A percentile compares a stretch with the other conserved stretches of the same genome.
Evolutionary conservation across 1,140 invertebrate genomes (phyloP).

Genomic region (Acromyrmex heyeri): DNA sequence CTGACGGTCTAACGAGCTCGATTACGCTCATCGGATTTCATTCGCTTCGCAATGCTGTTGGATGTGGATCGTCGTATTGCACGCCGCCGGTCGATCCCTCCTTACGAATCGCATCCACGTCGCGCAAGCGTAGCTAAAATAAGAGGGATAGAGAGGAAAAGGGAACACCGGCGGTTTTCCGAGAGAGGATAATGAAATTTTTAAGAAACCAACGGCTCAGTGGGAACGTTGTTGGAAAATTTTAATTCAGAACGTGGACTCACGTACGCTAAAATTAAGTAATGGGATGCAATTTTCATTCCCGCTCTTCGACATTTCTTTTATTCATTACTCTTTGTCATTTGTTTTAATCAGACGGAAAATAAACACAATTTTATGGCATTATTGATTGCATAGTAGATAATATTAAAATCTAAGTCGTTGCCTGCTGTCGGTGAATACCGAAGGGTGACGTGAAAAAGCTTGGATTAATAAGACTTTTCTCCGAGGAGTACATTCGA

Average conservation of each 20-base stretch:
- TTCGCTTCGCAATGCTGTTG: constrained; percentile 57
- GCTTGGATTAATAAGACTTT: constrained; percentile 60
- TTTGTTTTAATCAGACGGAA: constrained; percentile 44
- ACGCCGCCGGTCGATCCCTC: constrained; percentile 25
- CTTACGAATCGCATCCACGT: constrained; percentile 48
- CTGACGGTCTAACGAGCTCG: constrained; percentile 69
- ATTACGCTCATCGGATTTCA: constrained; percentile 72
- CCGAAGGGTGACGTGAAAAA: background rate
- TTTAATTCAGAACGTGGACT: constrained; percentile 43
- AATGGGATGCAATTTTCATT: constrained; percentile 58
- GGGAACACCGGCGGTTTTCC: constrained; percentile 1
- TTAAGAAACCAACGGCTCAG: constrained; percentile 53
- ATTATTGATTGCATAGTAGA: background rate
- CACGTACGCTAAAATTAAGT: constrained; percentile 55
- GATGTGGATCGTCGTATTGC: constrained; percentile 35
- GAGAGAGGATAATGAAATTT: constrained; percentile 50
- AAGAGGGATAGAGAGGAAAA: constrained; percentile 22
- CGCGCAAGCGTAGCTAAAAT: constrained; percentile 55
- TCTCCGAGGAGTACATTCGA: constrained; percentile 1
- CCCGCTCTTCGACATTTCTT: constrained; percentile 29
- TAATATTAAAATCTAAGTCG: constrained; percentile 41
- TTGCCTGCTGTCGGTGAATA: constrained; percentile 36
- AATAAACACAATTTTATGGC: background rate
- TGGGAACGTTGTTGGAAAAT: constrained; percentile 45
- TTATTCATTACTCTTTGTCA: constrained; percentile 21